These are phyloP conservation scores for Acanthiza pusilla DNA, from an alignment of 2,797 vertebrate genomes.

Conservation along the genomic window DNA sequence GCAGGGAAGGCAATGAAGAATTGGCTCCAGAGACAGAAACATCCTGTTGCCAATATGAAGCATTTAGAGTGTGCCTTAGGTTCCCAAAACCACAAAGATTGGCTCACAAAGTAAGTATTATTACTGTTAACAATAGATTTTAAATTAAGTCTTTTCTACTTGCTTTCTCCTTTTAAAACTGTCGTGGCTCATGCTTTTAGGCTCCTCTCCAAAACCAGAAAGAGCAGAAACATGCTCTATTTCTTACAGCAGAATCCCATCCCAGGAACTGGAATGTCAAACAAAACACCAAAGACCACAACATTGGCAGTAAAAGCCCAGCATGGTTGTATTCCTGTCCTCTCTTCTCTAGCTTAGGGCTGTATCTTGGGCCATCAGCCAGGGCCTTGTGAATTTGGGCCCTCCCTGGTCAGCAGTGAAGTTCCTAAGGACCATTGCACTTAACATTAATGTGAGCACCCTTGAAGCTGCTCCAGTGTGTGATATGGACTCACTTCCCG, in stretches of 20 bases:
- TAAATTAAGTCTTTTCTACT: background rate
- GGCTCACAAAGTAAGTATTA: background rate
- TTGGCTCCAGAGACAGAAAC: background rate
- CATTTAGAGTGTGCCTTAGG: background rate
- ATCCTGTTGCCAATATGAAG: background rate
- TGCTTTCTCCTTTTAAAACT: conserved; percentile 6
- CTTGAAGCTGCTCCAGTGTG: background rate
- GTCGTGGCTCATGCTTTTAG: background rate
- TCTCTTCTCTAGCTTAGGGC: background rate
- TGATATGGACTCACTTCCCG: background rate
- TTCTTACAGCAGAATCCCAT: background rate
- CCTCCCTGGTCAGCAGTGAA: background rate
- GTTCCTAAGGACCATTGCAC: background rate
- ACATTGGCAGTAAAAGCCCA: background rate
- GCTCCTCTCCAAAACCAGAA: conserved; percentile 6
- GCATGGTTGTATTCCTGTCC: background rate
- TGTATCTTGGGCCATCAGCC: background rate
- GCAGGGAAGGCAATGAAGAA: background rate
- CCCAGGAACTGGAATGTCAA: background rate
- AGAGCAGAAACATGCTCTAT: background rate
- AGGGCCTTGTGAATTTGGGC: background rate
- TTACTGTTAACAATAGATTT: conserved; percentile 33
- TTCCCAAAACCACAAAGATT: background rate
- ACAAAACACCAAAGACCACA: background rate
- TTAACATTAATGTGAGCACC: background rate